These are phyloP conservation scores for Trigoniulus corallinus DNA, from an alignment of 1,140 invertebrate species.

Conservation along the genomic window DNA sequence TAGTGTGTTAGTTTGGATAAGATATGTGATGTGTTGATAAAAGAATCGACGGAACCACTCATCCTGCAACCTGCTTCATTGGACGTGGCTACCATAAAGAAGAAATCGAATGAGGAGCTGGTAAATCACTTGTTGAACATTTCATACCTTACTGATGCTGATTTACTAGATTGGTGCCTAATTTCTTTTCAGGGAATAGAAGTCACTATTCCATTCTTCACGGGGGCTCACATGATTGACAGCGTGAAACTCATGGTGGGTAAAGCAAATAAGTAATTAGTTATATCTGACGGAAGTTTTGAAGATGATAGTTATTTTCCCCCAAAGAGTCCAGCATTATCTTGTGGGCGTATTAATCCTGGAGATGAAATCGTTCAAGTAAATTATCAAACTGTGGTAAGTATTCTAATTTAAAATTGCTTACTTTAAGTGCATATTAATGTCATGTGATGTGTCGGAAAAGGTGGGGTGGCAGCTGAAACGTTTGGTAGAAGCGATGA, in stretches of 20 bases:
- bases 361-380: slow-evolving; percentile 87
- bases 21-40: slow-evolving; percentile 70
- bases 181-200: too few relatives aligned
- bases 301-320: too few relatives aligned
- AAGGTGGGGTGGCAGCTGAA: slow-evolving; percentile 65
- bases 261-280: too few relatives aligned
- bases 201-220: too few relatives aligned
- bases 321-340: slow-evolving; percentile 33
- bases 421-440: not conserved
- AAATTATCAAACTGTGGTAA: slow-evolving; percentile 74
- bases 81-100: slow-evolving; percentile 69
- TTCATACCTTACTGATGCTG: slow-evolving; percentile 10
- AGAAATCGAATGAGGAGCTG: slow-evolving; percentile 54
- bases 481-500: slow-evolving; percentile 55
- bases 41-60: slow-evolving; percentile 70
- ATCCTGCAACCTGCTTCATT: slow-evolving; percentile 71
- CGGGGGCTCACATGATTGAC: too few relatives aligned
- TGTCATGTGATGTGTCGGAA: not conserved
- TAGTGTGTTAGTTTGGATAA: slow-evolving; percentile 43
- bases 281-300: too few relatives aligned
- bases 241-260: too few relatives aligned
- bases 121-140: slow-evolving; percentile 24
- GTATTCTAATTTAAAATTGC: slow-evolving; percentile 12
- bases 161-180: too few relatives aligned
- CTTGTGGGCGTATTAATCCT: slow-evolving; percentile 73